These are phyloP conservation scores for Platerodrilus igneus DNA, from an alignment of 2,888 invertebrate species.

Conservation along the genomic window DNA sequence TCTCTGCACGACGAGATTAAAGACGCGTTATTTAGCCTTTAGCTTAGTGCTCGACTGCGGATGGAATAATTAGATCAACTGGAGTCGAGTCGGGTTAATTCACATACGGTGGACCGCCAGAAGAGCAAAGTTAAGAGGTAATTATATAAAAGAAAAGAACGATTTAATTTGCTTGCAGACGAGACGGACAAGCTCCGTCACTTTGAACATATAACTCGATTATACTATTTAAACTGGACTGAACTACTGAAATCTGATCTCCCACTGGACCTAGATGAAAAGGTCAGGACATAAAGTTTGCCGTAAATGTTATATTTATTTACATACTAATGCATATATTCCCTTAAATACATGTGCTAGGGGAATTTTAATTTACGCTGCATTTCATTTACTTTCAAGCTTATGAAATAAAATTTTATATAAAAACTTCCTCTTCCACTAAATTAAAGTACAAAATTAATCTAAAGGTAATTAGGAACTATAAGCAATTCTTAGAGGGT, in stretches of 20 bases:
- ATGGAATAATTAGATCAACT: conserved; percentile 47
- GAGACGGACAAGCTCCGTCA: conserved; percentile 33
- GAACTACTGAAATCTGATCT: conserved; percentile 23
- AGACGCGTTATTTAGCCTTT: conserved; percentile 47
- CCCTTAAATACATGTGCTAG: conserved; percentile 10
- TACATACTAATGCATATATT: conserved; percentile 19
- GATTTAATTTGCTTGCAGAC: conserved; percentile 40
- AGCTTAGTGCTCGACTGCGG: conserved; percentile 43
- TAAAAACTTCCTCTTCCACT: too few species aligned
- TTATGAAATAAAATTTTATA: too few species aligned
- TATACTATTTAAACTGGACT: conserved; percentile 26
- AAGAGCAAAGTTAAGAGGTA: conserved; percentile 44
- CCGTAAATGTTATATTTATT: conserved; percentile 18
- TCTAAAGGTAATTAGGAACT: conserved; percentile 22
- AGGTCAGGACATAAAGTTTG: conserved; percentile 20
- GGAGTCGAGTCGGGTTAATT: conserved; percentile 43
- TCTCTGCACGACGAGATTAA: conserved; percentile 41
- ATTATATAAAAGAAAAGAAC: conserved; percentile 46
- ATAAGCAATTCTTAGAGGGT: conserved; percentile 28
- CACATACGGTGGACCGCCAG: conserved; percentile 38
- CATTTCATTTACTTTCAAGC: conserved; percentile 15
- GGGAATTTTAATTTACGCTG: conserved; percentile 16
- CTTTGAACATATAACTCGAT: conserved; percentile 25
- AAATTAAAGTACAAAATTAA: conserved; percentile 20
- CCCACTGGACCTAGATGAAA: conserved; percentile 20